A percentile compares a stretch with the other conserved stretches of the same genome.
Conservation (phyloP, 2,797 vertebrate genomes). For the Cyclopterus lumpus region DNA sequence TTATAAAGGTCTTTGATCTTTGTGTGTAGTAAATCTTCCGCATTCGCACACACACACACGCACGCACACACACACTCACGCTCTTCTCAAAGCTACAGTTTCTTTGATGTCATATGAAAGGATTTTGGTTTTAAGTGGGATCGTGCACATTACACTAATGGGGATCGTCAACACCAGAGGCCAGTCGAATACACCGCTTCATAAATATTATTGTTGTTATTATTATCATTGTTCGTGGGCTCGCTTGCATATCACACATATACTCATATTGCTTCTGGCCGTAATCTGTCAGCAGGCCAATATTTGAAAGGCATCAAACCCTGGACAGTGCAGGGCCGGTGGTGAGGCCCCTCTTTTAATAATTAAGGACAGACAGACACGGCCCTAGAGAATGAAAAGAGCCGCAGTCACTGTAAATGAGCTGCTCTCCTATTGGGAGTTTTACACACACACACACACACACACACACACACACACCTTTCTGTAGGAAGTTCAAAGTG, state of each 20-base stretch:
- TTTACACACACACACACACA: conserved; percentile 39
- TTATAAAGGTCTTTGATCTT: conserved; percentile 65
- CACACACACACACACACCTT: conserved; percentile 29
- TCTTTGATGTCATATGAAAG: conserved; percentile 72
- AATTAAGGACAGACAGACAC: conserved; percentile 89
- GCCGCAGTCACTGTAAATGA: conserved; percentile 88
- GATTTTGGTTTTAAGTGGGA: conserved; percentile 57
- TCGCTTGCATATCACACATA: conserved; percentile 74
- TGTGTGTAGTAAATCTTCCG: conserved; percentile 50
- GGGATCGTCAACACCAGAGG: conserved; percentile 63
- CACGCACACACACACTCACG: conserved; percentile 5
- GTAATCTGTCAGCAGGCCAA: conserved; percentile 89
- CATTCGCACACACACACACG: conserved; percentile 17
- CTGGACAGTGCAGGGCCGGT: conserved; percentile 76
- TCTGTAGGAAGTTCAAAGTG: conserved; percentile 40
- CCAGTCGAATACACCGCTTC: conserved; percentile 68
- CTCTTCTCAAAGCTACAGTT: conserved; percentile 45
- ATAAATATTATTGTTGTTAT: conserved; percentile 83
- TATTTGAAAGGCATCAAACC: conserved; percentile 90
- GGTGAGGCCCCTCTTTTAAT: conserved; percentile 87
- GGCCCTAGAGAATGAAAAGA: conserved; percentile 87
- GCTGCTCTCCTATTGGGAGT: conserved; percentile 77
- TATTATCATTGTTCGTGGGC: conserved; percentile 83
- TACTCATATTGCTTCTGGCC: conserved; percentile 70
- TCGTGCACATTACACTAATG: conserved; percentile 66